Conservation (phyloP, 2,113 vertebrate genomes). For the Melanerpes aurifrons region DNA sequence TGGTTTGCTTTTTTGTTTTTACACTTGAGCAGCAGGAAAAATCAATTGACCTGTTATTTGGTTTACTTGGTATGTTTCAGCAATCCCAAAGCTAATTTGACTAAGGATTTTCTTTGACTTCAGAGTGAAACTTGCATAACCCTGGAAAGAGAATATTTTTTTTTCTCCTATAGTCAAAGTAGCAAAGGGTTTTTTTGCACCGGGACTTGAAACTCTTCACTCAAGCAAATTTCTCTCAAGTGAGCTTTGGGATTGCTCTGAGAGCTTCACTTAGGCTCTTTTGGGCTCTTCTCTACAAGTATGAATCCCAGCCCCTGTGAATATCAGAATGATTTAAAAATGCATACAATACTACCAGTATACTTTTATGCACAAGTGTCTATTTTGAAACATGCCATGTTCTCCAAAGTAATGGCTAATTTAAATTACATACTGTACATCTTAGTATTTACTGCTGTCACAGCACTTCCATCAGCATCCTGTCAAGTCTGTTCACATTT, state of each 20-base stretch:
- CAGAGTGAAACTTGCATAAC: background rate
- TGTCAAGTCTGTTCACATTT: background rate
- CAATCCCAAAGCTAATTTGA: background rate
- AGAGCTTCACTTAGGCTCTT: background rate
- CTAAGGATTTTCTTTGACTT: background rate
- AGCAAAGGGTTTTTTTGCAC: background rate
- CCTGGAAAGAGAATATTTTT: background rate
- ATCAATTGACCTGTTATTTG: background rate
- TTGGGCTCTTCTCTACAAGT: background rate
- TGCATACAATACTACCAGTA: background rate
- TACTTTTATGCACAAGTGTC: background rate
- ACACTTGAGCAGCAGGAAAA: background rate
- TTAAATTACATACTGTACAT: background rate
- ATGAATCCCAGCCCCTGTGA: background rate
- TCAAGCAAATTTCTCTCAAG: background rate
- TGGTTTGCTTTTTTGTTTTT: background rate
- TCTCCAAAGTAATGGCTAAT: background rate
- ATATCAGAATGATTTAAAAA: too few relatives aligned
- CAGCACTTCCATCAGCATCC: background rate
- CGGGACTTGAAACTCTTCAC: background rate
- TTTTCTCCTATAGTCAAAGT: background rate
- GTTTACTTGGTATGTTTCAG: background rate
- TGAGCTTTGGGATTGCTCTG: background rate
- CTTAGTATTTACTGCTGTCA: background rate
- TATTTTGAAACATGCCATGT: background rate